Evolutionary conservation across 2,888 invertebrate species (phyloP).

Genomic region (Lasioglossum calceatum): DNA sequence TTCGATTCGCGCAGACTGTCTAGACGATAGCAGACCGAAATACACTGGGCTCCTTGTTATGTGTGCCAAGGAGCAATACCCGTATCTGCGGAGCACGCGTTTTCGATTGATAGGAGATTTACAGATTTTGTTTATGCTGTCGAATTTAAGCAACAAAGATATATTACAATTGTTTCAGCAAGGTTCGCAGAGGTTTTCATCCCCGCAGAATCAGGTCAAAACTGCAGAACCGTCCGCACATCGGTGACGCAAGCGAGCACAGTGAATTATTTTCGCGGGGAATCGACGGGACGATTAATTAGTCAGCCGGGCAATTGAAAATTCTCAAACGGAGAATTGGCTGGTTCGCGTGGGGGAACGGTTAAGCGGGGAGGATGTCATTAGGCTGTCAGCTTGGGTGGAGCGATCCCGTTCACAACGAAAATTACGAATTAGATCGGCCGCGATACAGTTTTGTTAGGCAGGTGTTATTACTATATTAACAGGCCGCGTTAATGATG

Average conservation of each 20-base stretch:
- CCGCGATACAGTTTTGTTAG: constrained; percentile 51
- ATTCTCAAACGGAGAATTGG: constrained; percentile 3
- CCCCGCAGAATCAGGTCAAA: background rate
- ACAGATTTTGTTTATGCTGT: background rate
- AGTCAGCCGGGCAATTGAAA: background rate
- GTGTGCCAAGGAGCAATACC: background rate
- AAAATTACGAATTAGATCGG: constrained; percentile 47
- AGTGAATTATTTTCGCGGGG: background rate
- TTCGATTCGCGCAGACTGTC: background rate
- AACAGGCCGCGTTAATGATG: constrained; percentile 51
- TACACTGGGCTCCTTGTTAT: background rate
- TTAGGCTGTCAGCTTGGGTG: constrained; percentile 10
- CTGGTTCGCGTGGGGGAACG: background rate
- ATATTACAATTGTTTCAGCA: background rate
- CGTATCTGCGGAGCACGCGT: background rate
- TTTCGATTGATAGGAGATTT: background rate
- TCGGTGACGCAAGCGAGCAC: background rate
- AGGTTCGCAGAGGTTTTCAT: background rate
- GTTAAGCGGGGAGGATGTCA: constrained; percentile 1
- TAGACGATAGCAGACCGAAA: background rate
- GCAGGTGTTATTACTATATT: constrained; percentile 53
- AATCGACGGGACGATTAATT: background rate
- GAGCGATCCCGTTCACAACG: constrained; percentile 17
- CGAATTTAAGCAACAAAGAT: background rate
- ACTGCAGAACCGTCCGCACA: background rate